These are phyloP conservation scores for Drosophila multiciliata DNA, from an alignment of 2,888 invertebrate genomes.

Conservation along the genomic window DNA sequence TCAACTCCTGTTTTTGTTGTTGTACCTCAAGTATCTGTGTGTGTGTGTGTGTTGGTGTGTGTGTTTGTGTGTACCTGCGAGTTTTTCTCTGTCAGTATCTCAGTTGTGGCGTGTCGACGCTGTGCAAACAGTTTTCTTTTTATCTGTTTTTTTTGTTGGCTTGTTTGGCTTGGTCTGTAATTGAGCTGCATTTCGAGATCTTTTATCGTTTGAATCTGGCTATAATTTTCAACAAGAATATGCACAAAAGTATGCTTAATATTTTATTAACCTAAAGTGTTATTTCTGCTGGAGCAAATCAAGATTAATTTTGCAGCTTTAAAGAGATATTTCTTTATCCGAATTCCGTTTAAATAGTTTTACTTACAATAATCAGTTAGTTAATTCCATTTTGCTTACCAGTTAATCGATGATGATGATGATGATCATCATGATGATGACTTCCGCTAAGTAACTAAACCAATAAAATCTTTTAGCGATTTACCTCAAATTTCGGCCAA, in stretches of 20 bases:
- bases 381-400: not conserved
- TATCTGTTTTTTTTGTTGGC: not conserved
- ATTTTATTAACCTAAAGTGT: not conserved
- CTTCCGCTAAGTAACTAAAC: conserved; percentile 12
- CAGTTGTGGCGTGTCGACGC: conserved; percentile 36
- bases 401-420: conserved; percentile 11
- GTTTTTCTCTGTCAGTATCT: conserved; percentile 7
- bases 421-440: not conserved
- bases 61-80: conserved; percentile 23
- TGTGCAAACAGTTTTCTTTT: conserved; percentile 38
- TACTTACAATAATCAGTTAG: not conserved
- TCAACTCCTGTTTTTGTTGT: not conserved
- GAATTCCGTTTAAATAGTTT: not conserved
- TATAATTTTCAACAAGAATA: not conserved
- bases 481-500: conserved; percentile 27
- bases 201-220: not conserved
- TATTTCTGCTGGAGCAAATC: no score
- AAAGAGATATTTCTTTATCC: not conserved
- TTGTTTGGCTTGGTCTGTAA: conserved; percentile 25
- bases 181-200: conserved; percentile 27
- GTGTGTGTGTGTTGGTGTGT: not conserved
- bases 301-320: no score
- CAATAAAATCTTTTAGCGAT: conserved; percentile 42
- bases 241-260: not conserved
- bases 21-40: conserved; percentile 28